Conservation (phyloP, 2,113 vertebrate species). For the Elanus axillaris region DNA sequence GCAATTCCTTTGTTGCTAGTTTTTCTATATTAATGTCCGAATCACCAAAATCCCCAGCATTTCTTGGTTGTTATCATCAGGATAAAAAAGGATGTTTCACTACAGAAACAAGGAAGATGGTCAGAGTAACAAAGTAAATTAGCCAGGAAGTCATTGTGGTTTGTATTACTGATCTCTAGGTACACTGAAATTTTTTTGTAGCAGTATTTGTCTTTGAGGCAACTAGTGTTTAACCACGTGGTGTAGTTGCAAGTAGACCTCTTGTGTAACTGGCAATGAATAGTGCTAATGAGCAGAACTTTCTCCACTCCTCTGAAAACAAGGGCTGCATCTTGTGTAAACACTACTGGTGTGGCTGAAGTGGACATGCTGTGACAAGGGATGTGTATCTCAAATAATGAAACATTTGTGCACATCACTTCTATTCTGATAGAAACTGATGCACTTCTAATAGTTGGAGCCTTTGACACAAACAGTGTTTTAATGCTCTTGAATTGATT, state of each 20-base stretch:
- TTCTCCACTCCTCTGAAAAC: constrained; percentile 31
- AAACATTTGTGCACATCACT: neutral
- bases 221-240: neutral
- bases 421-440: neutral
- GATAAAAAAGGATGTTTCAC: neutral
- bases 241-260: neutral
- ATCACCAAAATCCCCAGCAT: neutral
- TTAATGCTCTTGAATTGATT: neutral
- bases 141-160: neutral
- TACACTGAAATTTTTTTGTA: neutral
- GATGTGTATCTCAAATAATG: neutral
- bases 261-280: constrained; percentile 28
- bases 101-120: neutral
- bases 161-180: neutral
- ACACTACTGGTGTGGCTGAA: constrained; percentile 13
- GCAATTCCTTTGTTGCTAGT: neutral
- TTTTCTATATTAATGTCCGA: neutral
- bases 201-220: constrained; percentile 10
- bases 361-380: neutral
- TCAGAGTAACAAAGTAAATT: neutral
- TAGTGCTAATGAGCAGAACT: constrained; percentile 27
- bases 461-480: neutral
- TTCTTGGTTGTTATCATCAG: neutral
- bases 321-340: constrained; percentile 34
- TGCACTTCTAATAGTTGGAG: neutral